Evolutionary conservation across 2,888 invertebrate genomes (phyloP), one percentile per base, ranked within the genome.

Genomic region (Thymelicus lineola): DNA sequence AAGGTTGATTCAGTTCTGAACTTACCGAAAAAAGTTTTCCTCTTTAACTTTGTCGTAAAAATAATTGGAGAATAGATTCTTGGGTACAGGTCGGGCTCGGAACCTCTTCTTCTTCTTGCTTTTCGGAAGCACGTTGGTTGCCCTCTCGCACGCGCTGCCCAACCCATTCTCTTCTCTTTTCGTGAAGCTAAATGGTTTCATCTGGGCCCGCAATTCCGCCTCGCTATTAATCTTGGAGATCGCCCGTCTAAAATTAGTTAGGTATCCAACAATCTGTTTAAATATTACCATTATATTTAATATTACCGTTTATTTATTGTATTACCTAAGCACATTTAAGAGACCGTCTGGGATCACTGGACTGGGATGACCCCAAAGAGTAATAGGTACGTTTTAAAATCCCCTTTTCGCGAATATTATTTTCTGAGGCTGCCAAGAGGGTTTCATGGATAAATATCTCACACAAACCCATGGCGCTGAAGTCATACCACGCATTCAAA

Each of bases 41-140:
- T 96, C 96, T 74, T 95, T 94, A 94, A 96, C 95, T 81, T 95
- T 96, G 74, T 95, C 95, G 74, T 96, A 96, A 77, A 96, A 94
- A 74, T 96, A 96, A 79, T 96, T 96, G 15, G 96, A 96, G 80
- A 96, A 96, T 28, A 96, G 86, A 84, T 96, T 95, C 80, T 94
- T 96, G 0, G 96, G 96, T 10, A 96, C 95, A 0, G 96, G 96
- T 74, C 95, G 95, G 0, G 96, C 96, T 78, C 89, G 94, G 79
- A 96, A 96, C 57, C 91, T 86, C 76, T 94, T 95, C 74, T 91
- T 94, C 88, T 86, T 94, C 78, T 80, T 94, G 46, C 79, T 77
- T 72, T 93, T 91, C 1, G 92, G 89, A 1, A 89, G 68, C 14
- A 80, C 79, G 38, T 86, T 80, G 4, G 79, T 74, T 0, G 84